Evolutionary conservation across 2,888 invertebrate species (phyloP).

Genomic region (Hololepta plana): DNA sequence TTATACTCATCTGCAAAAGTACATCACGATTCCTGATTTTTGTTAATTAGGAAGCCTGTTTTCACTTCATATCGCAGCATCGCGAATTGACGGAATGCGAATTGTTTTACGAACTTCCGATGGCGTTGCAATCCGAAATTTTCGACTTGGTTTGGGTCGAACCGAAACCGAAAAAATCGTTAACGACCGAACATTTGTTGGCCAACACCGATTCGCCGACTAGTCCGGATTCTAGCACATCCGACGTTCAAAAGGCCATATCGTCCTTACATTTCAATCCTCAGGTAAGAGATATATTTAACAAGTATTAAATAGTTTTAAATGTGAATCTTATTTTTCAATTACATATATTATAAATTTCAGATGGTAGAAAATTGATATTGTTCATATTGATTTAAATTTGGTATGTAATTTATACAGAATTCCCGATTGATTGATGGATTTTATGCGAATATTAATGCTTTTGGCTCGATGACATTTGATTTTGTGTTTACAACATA

Average conservation of each 20-base stretch:
- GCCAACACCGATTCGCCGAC: slow-evolving; percentile 11
- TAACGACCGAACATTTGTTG: slow-evolving; percentile 12
- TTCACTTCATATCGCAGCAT: slow-evolving; percentile 34
- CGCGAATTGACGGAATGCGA: slow-evolving; percentile 34
- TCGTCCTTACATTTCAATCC: slow-evolving; percentile 6
- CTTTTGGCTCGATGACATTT: no score
- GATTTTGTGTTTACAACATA: no score
- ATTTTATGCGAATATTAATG: no score
- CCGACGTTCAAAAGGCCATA: slow-evolving; percentile 12
- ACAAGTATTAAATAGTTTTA: no score
- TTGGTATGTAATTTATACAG: no score
- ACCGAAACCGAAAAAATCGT: slow-evolving; percentile 11
- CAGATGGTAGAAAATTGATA: no score
- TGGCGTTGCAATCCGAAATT: slow-evolving; percentile 37
- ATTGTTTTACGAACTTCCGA: slow-evolving; percentile 35
- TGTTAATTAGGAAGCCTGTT: slow-evolving; percentile 27
- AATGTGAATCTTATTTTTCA: no score
- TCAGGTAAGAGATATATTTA: no score
- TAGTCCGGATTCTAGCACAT: slow-evolving; percentile 12
- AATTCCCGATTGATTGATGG: no score
- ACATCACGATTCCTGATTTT: neutral
- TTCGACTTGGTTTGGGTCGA: slow-evolving; percentile 28
- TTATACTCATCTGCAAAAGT: no score
- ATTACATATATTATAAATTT: no score
- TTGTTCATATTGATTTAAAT: no score